phyloP scores from a whole-genome alignment of 2,113 vertebrate genomes.

The Menidia beryllina region DNA sequence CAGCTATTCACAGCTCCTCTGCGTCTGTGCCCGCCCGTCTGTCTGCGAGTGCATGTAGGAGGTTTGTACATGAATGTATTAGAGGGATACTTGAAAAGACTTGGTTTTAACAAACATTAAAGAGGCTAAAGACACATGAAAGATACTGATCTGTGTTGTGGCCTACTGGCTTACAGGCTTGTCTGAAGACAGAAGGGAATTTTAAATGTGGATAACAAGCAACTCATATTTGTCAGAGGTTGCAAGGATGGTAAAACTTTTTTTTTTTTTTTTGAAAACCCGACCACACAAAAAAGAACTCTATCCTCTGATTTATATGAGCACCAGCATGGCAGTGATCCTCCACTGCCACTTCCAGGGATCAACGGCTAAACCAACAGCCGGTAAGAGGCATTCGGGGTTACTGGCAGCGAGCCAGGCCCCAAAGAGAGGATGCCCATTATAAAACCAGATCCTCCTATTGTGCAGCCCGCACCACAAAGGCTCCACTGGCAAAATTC shows the following conservation, averaged over 20 bases:
- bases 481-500: slow-evolving; percentile 47
- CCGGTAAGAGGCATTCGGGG: slow-evolving; percentile 60
- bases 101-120: slow-evolving; percentile 42
- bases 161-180: slow-evolving; percentile 19
- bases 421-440: slow-evolving; percentile 61
- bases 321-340: slow-evolving; percentile 33
- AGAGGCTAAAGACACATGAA: slow-evolving; percentile 36
- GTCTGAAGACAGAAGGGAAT: slow-evolving; percentile 43
- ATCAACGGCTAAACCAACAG: slow-evolving; percentile 78
- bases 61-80: slow-evolving; percentile 40
- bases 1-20: slow-evolving; percentile 54
- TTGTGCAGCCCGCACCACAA: slow-evolving; percentile 57
- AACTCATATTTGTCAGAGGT: slow-evolving; percentile 48
- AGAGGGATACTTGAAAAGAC: slow-evolving; percentile 19
- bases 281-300: slow-evolving; percentile 56
- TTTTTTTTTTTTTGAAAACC: too few species aligned
- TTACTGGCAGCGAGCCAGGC: slow-evolving; percentile 65
- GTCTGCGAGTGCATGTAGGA: slow-evolving; percentile 54
- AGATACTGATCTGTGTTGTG: slow-evolving; percentile 46
- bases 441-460: slow-evolving; percentile 59
- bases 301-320: slow-evolving; percentile 63
- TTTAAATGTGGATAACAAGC: slow-evolving; percentile 36
- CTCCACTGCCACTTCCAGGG: slow-evolving; percentile 68
- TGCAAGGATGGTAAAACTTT: slow-evolving; percentile 18
- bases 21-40: slow-evolving; percentile 53